These are phyloP conservation scores for Ascaphus truei DNA, from an alignment of 2,113 vertebrate species.

Conservation along the genomic window DNA sequence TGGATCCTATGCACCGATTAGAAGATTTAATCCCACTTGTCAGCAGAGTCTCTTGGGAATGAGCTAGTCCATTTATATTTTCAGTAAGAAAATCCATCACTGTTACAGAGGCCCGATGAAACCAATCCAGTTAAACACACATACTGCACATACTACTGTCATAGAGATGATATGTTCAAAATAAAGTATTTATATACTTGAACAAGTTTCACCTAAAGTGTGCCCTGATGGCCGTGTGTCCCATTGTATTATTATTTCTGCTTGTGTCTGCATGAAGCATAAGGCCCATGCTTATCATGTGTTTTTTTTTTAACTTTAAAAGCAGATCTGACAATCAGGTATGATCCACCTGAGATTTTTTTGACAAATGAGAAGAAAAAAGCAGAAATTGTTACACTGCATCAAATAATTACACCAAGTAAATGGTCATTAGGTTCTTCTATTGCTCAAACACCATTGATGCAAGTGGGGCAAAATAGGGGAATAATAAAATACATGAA, in stretches of 20 bases:
- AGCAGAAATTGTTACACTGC: no score
- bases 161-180: background rate
- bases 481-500: no score
- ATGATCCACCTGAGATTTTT: no score
- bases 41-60: background rate
- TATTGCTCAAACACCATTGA: no score
- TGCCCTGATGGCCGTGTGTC: no score
- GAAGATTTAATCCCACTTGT: slow-evolving; percentile 7
- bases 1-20: background rate
- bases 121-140: background rate
- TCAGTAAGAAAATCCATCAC: background rate
- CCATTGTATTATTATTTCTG: background rate
- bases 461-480: no score
- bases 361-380: no score
- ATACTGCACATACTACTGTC: background rate
- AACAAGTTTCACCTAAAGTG: no score
- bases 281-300: background rate
- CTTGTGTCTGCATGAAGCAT: background rate
- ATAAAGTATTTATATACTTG: background rate
- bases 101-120: slow-evolving; percentile 1
- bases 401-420: no score
- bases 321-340: no score
- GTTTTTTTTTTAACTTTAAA: no score
- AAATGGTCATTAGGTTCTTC: no score
- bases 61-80: slow-evolving; percentile 16